These are phyloP conservation scores for Anabacerthia variegaticeps DNA, from an alignment of 2,797 vertebrate genomes.

Conservation along the genomic window DNA sequence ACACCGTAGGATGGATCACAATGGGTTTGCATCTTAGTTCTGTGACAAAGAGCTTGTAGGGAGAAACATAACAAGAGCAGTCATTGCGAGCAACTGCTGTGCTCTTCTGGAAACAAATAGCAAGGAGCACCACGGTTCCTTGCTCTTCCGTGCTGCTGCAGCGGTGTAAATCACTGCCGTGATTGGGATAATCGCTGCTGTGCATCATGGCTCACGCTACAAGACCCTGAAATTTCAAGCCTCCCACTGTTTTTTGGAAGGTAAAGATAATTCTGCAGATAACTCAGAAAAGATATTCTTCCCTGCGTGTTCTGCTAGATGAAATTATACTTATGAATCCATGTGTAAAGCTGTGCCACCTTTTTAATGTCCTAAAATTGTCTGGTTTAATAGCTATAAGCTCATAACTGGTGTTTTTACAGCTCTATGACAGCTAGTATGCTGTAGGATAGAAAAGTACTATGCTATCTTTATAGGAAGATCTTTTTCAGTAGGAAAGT, in stretches of 20 bases:
- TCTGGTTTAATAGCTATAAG: not conserved
- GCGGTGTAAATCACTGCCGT: not conserved
- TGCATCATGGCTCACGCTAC: not conserved
- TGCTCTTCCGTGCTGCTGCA: not conserved
- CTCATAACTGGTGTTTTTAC: not conserved
- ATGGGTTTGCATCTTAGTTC: not conserved
- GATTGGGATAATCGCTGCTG: not conserved
- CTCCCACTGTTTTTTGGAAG: not conserved
- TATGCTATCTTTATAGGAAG: not conserved
- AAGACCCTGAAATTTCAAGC: not conserved
- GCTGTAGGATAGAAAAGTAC: not conserved
- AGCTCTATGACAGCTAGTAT: not conserved
- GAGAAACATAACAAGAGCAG: not conserved
- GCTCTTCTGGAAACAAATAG: not conserved
- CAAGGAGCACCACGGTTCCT: not conserved
- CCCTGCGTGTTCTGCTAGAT: not conserved
- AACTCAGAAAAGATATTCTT: not conserved
- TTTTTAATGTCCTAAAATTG: not conserved
- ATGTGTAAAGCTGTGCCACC: fast-evolving
- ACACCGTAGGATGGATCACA: not conserved
- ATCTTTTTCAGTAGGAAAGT: not conserved
- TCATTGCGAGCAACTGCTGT: constrained; percentile 2
- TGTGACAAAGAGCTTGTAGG: not conserved
- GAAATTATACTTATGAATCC: not conserved
- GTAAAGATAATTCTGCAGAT: not conserved